Percentiles rank a stretch among this genome's conserved stretches.
Conservation (phyloP, 2,888 invertebrate species). For the Acleris laterana region DNA sequence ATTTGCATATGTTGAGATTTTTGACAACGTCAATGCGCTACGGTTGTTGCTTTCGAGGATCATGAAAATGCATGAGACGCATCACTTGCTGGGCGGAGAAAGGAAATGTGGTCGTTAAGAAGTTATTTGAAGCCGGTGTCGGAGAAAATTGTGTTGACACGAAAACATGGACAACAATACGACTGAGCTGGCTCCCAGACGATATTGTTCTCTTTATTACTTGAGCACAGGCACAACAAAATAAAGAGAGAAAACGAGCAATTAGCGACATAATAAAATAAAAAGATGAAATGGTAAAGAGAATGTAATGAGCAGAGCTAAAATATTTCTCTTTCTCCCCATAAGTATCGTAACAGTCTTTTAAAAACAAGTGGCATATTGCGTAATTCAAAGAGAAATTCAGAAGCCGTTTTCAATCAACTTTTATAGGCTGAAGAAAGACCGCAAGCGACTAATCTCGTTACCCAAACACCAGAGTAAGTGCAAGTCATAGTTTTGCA, state of each 20-base stretch:
- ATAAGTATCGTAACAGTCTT: slow-evolving; percentile 31
- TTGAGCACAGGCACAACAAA: slow-evolving; percentile 5
- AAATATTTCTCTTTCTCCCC: slow-evolving; percentile 38
- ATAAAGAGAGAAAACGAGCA: slow-evolving; percentile 20
- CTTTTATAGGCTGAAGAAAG: slow-evolving; percentile 43
- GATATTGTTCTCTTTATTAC: slow-evolving; percentile 1
- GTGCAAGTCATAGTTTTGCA: slow-evolving; percentile 57
- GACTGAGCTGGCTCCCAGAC: neutral
- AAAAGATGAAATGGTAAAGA: slow-evolving; percentile 33
- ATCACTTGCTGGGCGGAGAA: slow-evolving; percentile 42
- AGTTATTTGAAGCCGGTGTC: slow-evolving; percentile 17
- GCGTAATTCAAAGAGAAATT: slow-evolving; percentile 43
- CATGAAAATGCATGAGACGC: slow-evolving; percentile 49
- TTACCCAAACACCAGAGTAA: slow-evolving; percentile 59
- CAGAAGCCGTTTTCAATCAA: slow-evolving; percentile 44
- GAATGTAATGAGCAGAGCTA: slow-evolving; percentile 27
- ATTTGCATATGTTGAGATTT: slow-evolving; percentile 59
- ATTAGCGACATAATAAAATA: slow-evolving; percentile 28
- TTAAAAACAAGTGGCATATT: slow-evolving; percentile 40
- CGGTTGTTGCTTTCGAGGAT: slow-evolving; percentile 44
- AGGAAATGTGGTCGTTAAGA: slow-evolving; percentile 47
- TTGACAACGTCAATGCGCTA: slow-evolving; percentile 53
- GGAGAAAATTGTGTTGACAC: slow-evolving; percentile 32
- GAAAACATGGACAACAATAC: slow-evolving; percentile 36
- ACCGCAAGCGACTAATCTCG: slow-evolving; percentile 56